Percentiles rank a stretch among this genome's conserved stretches.
phyloP scores from a whole-genome alignment of 2,888 invertebrate genomes.

The Dicranocentrus wangi region DNA sequence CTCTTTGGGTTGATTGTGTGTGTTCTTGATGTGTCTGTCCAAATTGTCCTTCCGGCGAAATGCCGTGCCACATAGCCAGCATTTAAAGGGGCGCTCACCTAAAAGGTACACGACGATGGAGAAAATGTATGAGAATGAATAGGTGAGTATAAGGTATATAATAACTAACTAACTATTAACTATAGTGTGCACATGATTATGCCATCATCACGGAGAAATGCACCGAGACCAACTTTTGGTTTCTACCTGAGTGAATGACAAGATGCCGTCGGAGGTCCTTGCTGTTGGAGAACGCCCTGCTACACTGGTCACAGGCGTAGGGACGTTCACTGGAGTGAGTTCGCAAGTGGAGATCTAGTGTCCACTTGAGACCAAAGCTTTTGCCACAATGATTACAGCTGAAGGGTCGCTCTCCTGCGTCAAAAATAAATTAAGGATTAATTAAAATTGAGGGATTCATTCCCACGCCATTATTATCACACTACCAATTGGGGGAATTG shows the following conservation, averaged over 20 bases:
- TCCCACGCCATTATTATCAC: no score
- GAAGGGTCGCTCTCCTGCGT: conserved; percentile 77
- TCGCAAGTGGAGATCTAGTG: conserved; percentile 78
- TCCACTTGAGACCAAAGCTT: conserved; percentile 79
- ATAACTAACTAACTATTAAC: neutral
- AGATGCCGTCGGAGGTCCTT: conserved; percentile 83
- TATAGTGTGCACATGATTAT: no score
- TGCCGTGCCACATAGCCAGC: conserved; percentile 81
- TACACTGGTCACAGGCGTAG: conserved; percentile 81
- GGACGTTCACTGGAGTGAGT: conserved; percentile 78
- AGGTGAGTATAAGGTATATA: neutral
- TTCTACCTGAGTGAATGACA: conserved; percentile 82
- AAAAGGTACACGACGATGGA: conserved; percentile 62
- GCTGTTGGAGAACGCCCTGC: conserved; percentile 81
- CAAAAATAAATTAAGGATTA: neutral
- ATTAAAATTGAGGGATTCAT: neutral
- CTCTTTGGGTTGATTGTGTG: conserved; percentile 72
- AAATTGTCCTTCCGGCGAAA: conserved; percentile 87
- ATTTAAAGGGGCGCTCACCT: conserved; percentile 83
- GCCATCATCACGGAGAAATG: no score
- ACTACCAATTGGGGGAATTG: no score
- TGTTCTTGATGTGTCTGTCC: conserved; percentile 73
- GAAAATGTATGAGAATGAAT: conserved; percentile 63
- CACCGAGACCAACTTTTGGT: no score
- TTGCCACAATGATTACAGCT: conserved; percentile 80